Base-by-base conservation (phyloP, 2,797 vertebrate species). In the Acridotheres tristis region DNA sequence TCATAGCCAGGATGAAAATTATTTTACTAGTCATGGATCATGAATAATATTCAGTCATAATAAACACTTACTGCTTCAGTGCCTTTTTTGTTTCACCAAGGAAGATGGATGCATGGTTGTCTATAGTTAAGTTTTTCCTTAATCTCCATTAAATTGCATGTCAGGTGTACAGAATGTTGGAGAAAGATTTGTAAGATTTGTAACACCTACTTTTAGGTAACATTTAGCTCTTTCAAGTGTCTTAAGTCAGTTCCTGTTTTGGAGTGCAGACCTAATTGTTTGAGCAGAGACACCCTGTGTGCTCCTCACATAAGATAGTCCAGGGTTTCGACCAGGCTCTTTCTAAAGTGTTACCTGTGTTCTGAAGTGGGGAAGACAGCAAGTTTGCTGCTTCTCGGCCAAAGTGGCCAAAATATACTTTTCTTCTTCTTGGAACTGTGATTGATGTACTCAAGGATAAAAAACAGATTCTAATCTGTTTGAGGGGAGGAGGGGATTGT, bases 111-210 rank as follows among this genome's bases (percentile, higher is more conserved):
- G 32, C 29, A n/a, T 58, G 7, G 8, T 57, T 94, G 34, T 58
- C n/a, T 82, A 13, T 69, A 72, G 16, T 50, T 75, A 61, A 72
- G 23, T 9, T 68, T 47, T 63, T 71, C 53, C 54, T 61, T 76
- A 58, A 54, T 62, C 11, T 7, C 4, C 7, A 13, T 10, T 72
- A 42, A 89, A 32, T 38, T 59, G 66, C 8, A 45, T 26, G 11
- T 68, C 9, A 34, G 23, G 18, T 43, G 13, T 66, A 16, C 16
- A 14, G 86, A 68, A 13, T 76, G 36, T 75, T 76, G 21, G 29
- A 69, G n/a, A 51, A 87, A n/a, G 54, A 53, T 18, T 63, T 2
- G 0, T 74, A 87, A n/a, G 54, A 53, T 18, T 63, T 2, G 0
- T 74, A 75, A 42, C 62, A 38, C 8, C n/a, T 93, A 16, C 27